Evolutionary conservation across 2,797 vertebrate species (phyloP).

Genomic region (Galaxias olidus): DNA sequence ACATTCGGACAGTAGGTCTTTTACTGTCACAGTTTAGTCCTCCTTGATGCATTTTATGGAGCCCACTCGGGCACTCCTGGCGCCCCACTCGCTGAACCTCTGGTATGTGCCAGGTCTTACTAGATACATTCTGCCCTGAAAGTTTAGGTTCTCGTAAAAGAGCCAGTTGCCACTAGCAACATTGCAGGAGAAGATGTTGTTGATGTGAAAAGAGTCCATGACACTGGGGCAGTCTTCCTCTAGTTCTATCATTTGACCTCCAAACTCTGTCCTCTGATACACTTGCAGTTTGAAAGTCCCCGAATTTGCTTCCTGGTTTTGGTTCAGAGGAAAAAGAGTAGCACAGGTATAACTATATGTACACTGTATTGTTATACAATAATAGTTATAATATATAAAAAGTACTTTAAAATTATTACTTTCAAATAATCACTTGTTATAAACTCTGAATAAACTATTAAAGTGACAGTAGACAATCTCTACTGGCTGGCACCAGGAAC

Average conservation of each 20-base stretch:
- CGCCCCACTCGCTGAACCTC: conserved; percentile 70
- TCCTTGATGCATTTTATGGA: conserved; percentile 68
- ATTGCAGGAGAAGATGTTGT: conserved; percentile 70
- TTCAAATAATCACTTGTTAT: no score
- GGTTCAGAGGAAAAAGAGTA: conserved; percentile 5
- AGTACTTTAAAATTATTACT: no score
- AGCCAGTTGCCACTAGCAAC: conserved; percentile 66
- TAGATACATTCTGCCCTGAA: conserved; percentile 65
- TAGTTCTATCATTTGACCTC: conserved; percentile 71
- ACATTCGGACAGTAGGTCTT: no score
- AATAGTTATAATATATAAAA: no score
- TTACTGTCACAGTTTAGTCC: conserved; percentile 32
- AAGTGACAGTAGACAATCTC: no score
- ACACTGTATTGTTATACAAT: no score
- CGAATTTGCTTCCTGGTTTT: conserved; percentile 19
- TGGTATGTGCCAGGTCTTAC: conserved; percentile 63
- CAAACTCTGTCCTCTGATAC: conserved; percentile 69
- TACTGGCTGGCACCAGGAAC: no score
- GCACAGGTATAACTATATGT: neutral
- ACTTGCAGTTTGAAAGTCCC: conserved; percentile 61
- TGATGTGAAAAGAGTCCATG: conserved; percentile 63
- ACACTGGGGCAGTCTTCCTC: conserved; percentile 69
- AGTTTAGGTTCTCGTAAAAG: conserved; percentile 65
- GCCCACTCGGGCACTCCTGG: conserved; percentile 59
- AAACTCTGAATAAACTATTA: no score